Base-by-base conservation (phyloP, 2,797 vertebrate species). In the Poeciliopsis presidionis region DNA sequence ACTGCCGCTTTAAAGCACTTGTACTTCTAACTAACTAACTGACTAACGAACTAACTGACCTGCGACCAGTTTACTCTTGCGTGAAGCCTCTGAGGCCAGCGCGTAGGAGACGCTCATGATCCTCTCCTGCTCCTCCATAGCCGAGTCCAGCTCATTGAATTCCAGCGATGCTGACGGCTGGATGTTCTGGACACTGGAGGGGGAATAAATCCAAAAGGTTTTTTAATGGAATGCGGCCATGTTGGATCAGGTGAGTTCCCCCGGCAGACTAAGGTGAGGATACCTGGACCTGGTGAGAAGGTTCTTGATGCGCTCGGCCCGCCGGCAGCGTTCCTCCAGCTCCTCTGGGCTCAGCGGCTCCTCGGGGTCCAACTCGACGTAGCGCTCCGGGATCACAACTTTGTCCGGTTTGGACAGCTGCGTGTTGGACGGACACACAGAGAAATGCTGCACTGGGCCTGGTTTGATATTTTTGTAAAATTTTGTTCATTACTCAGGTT, bases 1-100 rank as follows among this genome's bases (percentile, higher is more conserved):
- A 20, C 18, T 51, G 47, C 47, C 18, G 6, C 6, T 51, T 20
- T 51, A 51, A 51, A 22, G 6, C 47, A 51, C 18, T 22, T 20
- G 18, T 22, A 20, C 16, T 0, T 1, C 4, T 16, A 46, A 16
- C 45, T 47, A 47, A 47, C 43, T 12, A 45, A 45, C 43, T 3
- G 12, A 4, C 55, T 28, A 59, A 59, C n/a, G 5, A 28, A 14
- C 20, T 43, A 13, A 43, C 94, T 93, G 76, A 99, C 98, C 98
- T 97, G 97, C 97, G 5, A 98, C 96, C 90, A 97, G 96, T 91
- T 97, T 98, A 96, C 98, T 98, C 88, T 96, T 97, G 91, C 95
- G 96, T 12, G 97, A 99, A 72, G 97, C 97, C 94, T 99, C 97
- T 0, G 97, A 97, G 81, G 97, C 98, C 89, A 99, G 92, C 7